phyloP scores from a whole-genome alignment of 2,113 vertebrate species.

The Bothrops jararaca region DNA sequence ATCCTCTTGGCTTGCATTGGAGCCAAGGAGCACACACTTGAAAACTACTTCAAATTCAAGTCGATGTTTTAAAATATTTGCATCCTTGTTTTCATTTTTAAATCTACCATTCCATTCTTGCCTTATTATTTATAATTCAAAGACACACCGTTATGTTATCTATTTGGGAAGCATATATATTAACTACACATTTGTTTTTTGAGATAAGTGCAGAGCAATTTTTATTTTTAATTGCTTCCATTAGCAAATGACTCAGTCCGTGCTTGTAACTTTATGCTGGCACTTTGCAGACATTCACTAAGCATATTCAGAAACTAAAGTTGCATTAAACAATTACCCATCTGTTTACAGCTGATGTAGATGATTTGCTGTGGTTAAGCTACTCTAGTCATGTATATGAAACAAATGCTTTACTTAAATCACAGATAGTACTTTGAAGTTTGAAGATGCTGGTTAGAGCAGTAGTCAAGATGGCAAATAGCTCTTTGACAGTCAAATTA shows the following conservation, averaged over 20 bases:
- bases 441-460: neutral
- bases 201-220: slow-evolving; percentile 63
- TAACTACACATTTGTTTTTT: slow-evolving; percentile 66
- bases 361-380: neutral
- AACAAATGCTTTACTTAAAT: neutral
- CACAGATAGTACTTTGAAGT: neutral
- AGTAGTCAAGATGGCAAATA: neutral
- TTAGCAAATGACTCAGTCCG: slow-evolving; percentile 50
- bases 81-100: slow-evolving; percentile 28
- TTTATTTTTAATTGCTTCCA: slow-evolving; percentile 77
- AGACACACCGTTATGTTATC: slow-evolving; percentile 43
- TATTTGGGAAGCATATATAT: slow-evolving; percentile 47
- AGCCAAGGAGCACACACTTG: neutral
- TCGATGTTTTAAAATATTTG: slow-evolving; percentile 8
- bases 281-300: slow-evolving; percentile 43
- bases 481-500: neutral
- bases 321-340: slow-evolving; percentile 39
- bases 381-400: neutral
- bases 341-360: slow-evolving; percentile 20
- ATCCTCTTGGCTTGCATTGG: neutral
- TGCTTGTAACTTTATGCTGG: slow-evolving; percentile 40
- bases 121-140: slow-evolving; percentile 40
- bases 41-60: neutral
- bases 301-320: slow-evolving; percentile 42
- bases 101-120: slow-evolving; percentile 26